Evolutionary conservation across 92 coral and sea anemone genomes (phyloP).

Genomic region (Meandrina meandrites): DNA sequence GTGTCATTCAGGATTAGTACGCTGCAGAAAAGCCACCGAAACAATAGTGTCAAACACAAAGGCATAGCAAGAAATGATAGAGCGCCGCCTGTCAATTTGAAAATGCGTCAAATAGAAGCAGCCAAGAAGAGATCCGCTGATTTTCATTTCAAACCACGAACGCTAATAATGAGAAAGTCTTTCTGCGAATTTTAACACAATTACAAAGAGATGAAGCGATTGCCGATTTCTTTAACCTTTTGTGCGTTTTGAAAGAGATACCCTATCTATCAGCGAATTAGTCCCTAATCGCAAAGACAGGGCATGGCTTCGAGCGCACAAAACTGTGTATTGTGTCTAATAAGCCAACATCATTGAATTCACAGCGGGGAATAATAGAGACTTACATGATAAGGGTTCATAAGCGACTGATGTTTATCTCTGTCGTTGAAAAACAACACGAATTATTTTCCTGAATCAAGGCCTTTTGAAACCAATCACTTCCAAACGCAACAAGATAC

Average conservation of each 20-base stretch:
- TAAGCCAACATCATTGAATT: slow-evolving; percentile 9
- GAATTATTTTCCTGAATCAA: slow-evolving; percentile 30
- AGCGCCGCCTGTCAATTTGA: background rate
- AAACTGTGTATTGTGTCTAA: slow-evolving; percentile 32
- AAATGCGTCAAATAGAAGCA: background rate
- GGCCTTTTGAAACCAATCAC: background rate
- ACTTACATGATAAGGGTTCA: slow-evolving; percentile 28
- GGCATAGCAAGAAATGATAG: slow-evolving; percentile 2
- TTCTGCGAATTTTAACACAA: slow-evolving; percentile 2
- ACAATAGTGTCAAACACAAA: slow-evolving; percentile 10
- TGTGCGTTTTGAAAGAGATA: slow-evolving; percentile 7
- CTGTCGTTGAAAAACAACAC: slow-evolving; percentile 30
- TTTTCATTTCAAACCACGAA: background rate
- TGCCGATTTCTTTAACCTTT: slow-evolving; percentile 16
- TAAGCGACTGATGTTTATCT: slow-evolving; percentile 35
- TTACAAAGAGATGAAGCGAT: background rate
- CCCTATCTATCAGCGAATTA: slow-evolving; percentile 14
- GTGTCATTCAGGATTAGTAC: slow-evolving; percentile 32
- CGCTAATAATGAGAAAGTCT: background rate
- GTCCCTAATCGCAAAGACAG: slow-evolving; percentile 17
- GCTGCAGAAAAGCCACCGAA: slow-evolving; percentile 23
- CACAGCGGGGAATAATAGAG: slow-evolving; percentile 32
- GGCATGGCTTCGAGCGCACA: slow-evolving; percentile 4
- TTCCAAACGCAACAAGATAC: background rate
- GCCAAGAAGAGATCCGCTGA: background rate